Conservation (phyloP, 2,113 vertebrate genomes). For the Myocastor coypus region DNA sequence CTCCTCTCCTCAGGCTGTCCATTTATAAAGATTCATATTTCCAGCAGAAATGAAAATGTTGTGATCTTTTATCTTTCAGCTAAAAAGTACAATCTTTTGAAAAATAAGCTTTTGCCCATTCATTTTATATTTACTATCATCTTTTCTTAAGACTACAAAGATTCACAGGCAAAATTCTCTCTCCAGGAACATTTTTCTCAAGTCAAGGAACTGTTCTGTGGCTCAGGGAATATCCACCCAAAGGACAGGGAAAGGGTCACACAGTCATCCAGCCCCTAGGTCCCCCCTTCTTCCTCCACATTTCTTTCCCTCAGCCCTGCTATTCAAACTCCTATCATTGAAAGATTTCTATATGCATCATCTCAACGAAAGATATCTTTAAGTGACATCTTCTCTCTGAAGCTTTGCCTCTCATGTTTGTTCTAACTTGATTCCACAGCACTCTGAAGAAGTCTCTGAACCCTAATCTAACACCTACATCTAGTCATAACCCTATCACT, state of each 20-base stretch:
- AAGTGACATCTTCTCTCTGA: not conserved
- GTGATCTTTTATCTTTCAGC: conserved; percentile 45
- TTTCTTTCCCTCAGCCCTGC: not conserved
- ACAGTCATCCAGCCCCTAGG: too few species aligned
- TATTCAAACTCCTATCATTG: not conserved
- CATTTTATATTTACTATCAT: conserved; percentile 35
- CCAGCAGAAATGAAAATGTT: conserved; percentile 45
- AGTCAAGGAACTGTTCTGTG: not conserved
- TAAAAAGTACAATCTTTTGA: conserved; percentile 53
- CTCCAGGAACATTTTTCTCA: not conserved
- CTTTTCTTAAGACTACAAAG: conserved; percentile 39
- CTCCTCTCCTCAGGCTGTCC: not conserved
- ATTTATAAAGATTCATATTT: conserved; percentile 50
- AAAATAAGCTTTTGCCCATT: conserved; percentile 43
- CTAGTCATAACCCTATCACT: not conserved
- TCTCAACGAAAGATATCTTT: not conserved
- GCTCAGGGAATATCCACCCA: not conserved
- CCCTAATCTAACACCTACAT: not conserved
- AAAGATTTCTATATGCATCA: not conserved
- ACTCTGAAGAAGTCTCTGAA: not conserved
- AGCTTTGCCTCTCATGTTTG: not conserved
- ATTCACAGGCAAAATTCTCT: not conserved
- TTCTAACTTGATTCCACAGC: not conserved
- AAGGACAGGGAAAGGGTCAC: not conserved
- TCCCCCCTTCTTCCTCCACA: not conserved